These are phyloP conservation scores for Gallinago undulata DNA, from an alignment of 2,113 vertebrate genomes.

Conservation along the genomic window DNA sequence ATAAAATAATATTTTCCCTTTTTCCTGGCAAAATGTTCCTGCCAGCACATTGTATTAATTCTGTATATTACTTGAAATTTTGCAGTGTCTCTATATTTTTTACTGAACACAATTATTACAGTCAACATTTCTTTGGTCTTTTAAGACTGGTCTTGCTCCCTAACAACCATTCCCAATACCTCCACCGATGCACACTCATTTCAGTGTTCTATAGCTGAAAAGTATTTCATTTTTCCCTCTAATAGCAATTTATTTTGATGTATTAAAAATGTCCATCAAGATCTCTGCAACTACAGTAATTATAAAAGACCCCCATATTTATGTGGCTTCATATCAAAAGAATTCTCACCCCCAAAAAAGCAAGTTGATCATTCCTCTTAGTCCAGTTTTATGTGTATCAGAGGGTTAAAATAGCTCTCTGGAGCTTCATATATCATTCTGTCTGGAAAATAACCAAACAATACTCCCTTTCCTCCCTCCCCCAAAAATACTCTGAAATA, in stretches of 20 bases:
- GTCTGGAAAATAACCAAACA: neutral
- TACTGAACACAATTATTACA: neutral
- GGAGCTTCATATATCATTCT: neutral
- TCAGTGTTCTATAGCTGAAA: neutral
- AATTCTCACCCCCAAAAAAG: neutral
- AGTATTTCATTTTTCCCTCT: conserved; percentile 1
- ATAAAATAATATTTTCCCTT: neutral
- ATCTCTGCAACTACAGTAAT: neutral
- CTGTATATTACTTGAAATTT: neutral
- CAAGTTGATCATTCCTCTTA: neutral
- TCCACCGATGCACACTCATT: neutral
- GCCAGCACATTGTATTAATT: neutral
- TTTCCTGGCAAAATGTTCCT: neutral
- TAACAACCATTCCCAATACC: neutral
- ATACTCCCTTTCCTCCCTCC: neutral
- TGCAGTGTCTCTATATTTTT: neutral
- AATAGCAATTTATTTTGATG: neutral
- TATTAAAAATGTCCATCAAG: neutral
- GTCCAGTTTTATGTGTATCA: neutral
- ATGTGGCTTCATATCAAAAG: neutral
- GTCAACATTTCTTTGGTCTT: neutral
- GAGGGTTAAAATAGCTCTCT: neutral
- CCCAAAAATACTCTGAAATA: neutral
- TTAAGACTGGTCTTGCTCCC: neutral
- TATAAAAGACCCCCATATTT: neutral